phyloP scores from a whole-genome alignment of 2,113 vertebrate species.

The Phaetusa simplex region DNA sequence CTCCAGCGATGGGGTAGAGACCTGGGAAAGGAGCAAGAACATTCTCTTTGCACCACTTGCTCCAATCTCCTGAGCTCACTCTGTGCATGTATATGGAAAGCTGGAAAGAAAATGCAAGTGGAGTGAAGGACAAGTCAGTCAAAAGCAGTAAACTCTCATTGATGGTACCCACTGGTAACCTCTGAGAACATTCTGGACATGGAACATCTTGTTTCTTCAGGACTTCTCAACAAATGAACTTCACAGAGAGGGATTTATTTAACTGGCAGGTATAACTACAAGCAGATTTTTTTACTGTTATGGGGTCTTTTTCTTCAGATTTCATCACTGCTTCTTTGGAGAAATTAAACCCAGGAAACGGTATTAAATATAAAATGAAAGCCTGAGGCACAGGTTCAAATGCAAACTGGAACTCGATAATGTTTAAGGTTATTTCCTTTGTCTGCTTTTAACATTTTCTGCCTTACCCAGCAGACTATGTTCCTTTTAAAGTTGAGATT shows the following conservation, averaged over 20 bases:
- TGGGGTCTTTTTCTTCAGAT: not conserved
- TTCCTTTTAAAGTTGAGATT: slow-evolving; percentile 17
- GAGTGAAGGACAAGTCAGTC: not conserved
- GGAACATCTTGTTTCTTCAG: not conserved
- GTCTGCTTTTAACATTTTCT: slow-evolving; percentile 45
- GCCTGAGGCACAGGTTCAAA: slow-evolving; percentile 13
- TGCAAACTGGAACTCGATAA: not conserved
- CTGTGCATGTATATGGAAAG: not conserved
- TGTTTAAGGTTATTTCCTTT: slow-evolving; percentile 43
- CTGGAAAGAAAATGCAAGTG: not conserved
- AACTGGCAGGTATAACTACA: not conserved
- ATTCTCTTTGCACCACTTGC: not conserved
- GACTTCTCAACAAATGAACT: not conserved
- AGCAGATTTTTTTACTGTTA: not conserved
- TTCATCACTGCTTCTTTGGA: slow-evolving; percentile 6
- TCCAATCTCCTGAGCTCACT: not conserved
- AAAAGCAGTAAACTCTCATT: not conserved
- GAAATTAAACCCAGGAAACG: slow-evolving; percentile 10
- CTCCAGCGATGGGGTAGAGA: not conserved
- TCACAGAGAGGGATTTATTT: not conserved
- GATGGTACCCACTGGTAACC: not conserved
- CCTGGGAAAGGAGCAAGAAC: not conserved
- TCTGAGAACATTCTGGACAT: not conserved
- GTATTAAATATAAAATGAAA: slow-evolving; percentile 34
- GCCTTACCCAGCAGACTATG: not conserved